A percentile compares a stretch with the other conserved stretches of the same genome.
Conservation (phyloP, 2,797 vertebrate genomes). For the Siniperca undulata region DNA sequence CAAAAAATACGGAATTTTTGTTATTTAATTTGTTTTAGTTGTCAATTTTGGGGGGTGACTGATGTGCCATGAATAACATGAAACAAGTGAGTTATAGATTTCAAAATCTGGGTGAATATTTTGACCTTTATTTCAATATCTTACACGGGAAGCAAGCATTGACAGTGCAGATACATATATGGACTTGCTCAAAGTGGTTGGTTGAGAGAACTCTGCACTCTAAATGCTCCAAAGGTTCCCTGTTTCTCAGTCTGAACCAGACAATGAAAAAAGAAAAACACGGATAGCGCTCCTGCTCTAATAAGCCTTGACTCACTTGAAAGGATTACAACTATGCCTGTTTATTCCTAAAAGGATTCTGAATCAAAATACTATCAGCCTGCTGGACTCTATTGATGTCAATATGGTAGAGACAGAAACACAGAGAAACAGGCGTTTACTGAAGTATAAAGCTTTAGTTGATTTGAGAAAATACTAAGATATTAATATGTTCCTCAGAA, state of each 20-base stretch:
- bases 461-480: neutral
- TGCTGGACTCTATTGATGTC: conserved; percentile 15
- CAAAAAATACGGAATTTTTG: too few relatives aligned
- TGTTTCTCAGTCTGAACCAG: neutral
- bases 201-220: neutral
- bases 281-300: neutral
- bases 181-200: neutral
- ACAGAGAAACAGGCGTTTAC: neutral
- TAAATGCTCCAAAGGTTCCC: neutral
- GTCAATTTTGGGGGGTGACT: too few relatives aligned
- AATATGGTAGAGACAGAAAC: neutral
- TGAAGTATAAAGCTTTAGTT: neutral
- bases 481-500: neutral
- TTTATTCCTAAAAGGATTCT: conserved; percentile 25
- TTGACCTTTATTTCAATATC: too few relatives aligned
- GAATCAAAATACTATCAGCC: conserved; percentile 15
- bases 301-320: conserved; percentile 30
- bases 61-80: too few relatives aligned
- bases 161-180: neutral
- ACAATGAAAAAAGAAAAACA: neutral
- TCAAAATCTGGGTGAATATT: too few relatives aligned
- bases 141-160: neutral
- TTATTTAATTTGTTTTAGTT: too few relatives aligned
- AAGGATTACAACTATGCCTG: neutral
- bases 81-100: too few relatives aligned